phyloP scores from a whole-genome alignment of 2,113 vertebrate species.

The Cathartes aura region DNA sequence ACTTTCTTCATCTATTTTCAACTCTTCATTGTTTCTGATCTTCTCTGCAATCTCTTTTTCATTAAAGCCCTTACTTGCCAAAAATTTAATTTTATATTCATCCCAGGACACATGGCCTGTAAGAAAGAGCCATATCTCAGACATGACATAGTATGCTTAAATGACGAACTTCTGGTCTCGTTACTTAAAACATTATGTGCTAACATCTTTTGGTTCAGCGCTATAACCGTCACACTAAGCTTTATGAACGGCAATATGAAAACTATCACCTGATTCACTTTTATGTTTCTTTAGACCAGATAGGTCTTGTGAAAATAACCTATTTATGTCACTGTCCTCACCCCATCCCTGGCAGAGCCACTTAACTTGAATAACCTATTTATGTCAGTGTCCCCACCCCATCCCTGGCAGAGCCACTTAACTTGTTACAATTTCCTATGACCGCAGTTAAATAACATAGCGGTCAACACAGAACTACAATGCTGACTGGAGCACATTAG shows the following conservation, averaged over 20 bases:
- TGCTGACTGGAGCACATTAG: fast-evolving
- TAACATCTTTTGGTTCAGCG: background rate
- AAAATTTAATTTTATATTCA: slow-evolving; percentile 91
- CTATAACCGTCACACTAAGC: background rate
- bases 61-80: slow-evolving; percentile 93
- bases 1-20: slow-evolving; percentile 97
- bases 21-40: slow-evolving; percentile 88
- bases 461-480: background rate
- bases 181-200: background rate
- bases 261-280: background rate
- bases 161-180: fast-evolving
- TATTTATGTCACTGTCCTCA: background rate
- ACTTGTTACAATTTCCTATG: background rate
- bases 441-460: background rate
- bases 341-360: background rate
- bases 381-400: background rate
- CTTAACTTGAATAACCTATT: background rate
- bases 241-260: background rate
- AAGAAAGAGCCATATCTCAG: background rate
- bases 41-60: slow-evolving; percentile 89
- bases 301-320: background rate
- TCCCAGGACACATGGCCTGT: slow-evolving; percentile 93
- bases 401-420: background rate
- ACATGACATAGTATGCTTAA: fast-evolving
- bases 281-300: background rate